Evolutionary conservation across 2,797 vertebrate species (phyloP), one percentile per base, ranked within the genome.

Genomic region (Ceyx erithaca): DNA sequence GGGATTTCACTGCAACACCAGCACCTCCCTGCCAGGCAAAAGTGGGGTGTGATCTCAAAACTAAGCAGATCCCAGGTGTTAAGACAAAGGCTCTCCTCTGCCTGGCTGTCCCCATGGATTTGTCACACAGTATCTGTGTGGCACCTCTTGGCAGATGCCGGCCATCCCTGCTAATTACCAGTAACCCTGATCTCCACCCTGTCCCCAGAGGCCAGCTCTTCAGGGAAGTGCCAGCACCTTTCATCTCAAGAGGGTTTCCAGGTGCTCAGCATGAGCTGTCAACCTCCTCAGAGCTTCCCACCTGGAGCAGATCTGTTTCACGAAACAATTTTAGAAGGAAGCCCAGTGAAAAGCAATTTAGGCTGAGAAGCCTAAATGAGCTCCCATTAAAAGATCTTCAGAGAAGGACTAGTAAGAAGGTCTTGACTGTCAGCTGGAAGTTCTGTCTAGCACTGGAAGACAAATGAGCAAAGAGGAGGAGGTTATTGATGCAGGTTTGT

Each of bases 81-180:
- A 20, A 67, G 48, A 31, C 0, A 1, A 35, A 31, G 22, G 46
- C 67, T 79, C 12, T 49, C 54, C 37, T 43, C 40, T 54, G 9
- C 21, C 40, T 52, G 52, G 15, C 23, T 48, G 31, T 58, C 59
- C 59, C 71, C 35, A 30, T 59, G 22, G 67, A 43, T 41, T 71
- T 55, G 21, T 31, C 40, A 41, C 26, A 30, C 35, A 11, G 18
- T 37, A 31, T 55, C 67, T 28, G 3, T 33, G 25, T 25, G 33
- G 48, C 3, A 5, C 18, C 33, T 61, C 46, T 35, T 37, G 30
- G 52, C 48, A 78, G 59, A n/a, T n/a, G 45, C 45, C 43, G 49
- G 18, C 23, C 0, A 0, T 30, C n/a, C 40, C 14, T 0, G 0
- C 31, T n/a, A 14, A n/a, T 28, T 37, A 28, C 19, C 19, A 1